Evolutionary conservation across 2,888 invertebrate species (phyloP), one percentile per base, ranked within the genome.

Genomic region (Platypus cylindrus): DNA sequence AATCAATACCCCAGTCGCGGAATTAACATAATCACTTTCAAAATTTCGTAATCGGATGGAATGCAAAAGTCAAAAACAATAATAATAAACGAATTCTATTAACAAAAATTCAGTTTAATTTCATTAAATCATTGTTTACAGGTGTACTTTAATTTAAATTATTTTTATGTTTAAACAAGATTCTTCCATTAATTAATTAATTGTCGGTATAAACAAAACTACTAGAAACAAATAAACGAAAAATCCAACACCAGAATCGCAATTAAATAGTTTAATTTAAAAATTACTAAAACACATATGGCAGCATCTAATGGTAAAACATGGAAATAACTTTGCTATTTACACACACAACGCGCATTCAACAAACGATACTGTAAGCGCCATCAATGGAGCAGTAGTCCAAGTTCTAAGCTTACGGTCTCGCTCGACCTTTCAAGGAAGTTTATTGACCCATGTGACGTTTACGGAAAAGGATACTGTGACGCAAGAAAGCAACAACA

Each of bases 401-500:
- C 45, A 55, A 59, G 49, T 46, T 44, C 36, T 38, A 29, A 40
- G 38, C 31, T 7, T 47, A 43, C 37, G 38, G 30, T 50, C 49
- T 49, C 48, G 27, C 48, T 45, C 55, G 62, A 60, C 62, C 62
- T 62, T 62, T 60, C 62, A 62, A 62, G 62, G 62, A 58, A 55
- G 62, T 62, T 62, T 62, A 61, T 62, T 62, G 62, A 61, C 58
- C 62, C 48, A 52, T 27, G 50, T 60, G 62, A 60, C 60, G 60
- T 60, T 57, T 45, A 44, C 59, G 60, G 59, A 62, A 60, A 53
- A 45, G 24, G 29, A n/a, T n/a, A 11, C 11, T 4, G 42, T 55
- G 56, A 60, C 60, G 60, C 60, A 58, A 60, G 45, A 46, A 51
- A n/a, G n/a, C n/a, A n/a, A n/a, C n/a, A n/a, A n/a, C n/a, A 47